Evolutionary conservation across 2,888 invertebrate species (phyloP).

Genomic region (Kuschelorhynchus macadamiae): DNA sequence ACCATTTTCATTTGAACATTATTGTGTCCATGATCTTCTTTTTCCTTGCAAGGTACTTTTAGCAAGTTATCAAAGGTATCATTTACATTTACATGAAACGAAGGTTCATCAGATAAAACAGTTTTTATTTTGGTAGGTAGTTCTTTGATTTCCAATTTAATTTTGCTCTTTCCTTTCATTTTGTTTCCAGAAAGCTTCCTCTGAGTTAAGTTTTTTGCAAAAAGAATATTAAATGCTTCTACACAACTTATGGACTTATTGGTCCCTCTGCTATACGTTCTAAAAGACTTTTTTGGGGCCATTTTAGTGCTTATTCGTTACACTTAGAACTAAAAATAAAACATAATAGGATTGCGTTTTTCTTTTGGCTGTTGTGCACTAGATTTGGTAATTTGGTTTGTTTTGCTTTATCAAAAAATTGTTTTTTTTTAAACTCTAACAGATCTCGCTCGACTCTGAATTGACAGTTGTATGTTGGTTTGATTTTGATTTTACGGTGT

Average conservation of each 20-base stretch:
- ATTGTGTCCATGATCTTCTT: neutral
- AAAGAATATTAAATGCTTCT: constrained; percentile 41
- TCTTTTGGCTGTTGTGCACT: too few relatives aligned
- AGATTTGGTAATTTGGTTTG: too few relatives aligned
- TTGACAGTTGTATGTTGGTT: too few relatives aligned
- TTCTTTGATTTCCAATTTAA: constrained; percentile 30
- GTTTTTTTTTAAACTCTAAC: too few relatives aligned
- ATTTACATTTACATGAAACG: constrained; percentile 36
- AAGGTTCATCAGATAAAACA: constrained; percentile 33
- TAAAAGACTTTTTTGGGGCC: constrained; percentile 1
- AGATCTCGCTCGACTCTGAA: too few relatives aligned
- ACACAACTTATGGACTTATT: constrained; percentile 25
- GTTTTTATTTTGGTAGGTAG: constrained; percentile 31
- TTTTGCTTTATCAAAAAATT: too few relatives aligned
- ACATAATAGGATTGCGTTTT: too few relatives aligned
- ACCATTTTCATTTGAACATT: constrained; percentile 9
- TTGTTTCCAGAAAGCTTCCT: constrained; percentile 22
- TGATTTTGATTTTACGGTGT: too few relatives aligned
- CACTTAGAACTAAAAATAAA: too few relatives aligned
- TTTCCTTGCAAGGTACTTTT: constrained; percentile 7
- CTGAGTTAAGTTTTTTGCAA: constrained; percentile 34
- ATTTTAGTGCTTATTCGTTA: constrained; percentile 61
- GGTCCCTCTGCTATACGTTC: constrained; percentile 40
- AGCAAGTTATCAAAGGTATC: constrained; percentile 44
- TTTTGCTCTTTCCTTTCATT: constrained; percentile 15